Evolutionary conservation across 2,797 vertebrate species (phyloP).

Genomic region (Spheniscus humboldti): DNA sequence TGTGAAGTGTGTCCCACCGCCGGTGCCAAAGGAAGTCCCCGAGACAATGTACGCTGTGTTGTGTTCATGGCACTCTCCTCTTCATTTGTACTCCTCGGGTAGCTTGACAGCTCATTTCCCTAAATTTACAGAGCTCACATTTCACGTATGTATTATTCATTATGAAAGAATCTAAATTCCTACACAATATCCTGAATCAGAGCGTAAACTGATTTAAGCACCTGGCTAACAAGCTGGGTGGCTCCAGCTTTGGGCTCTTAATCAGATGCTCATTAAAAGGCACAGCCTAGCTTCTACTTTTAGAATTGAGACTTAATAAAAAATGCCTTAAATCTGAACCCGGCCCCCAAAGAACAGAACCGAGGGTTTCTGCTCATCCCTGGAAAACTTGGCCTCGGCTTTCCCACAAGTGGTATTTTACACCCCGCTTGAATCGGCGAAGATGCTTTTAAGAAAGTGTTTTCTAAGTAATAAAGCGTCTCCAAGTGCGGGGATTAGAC

Average conservation of each 20-base stretch:
- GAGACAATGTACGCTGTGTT: slow-evolving; percentile 22
- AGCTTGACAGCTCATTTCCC: slow-evolving; percentile 33
- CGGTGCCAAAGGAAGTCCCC: slow-evolving; percentile 51
- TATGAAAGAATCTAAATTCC: slow-evolving; percentile 18
- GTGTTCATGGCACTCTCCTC: background rate
- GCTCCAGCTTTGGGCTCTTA: background rate
- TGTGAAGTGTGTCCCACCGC: slow-evolving; percentile 3
- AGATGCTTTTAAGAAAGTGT: background rate
- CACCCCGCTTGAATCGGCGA: rapidly evolving
- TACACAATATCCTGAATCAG: background rate
- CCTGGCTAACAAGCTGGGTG: background rate
- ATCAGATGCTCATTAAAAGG: background rate
- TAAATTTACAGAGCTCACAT: slow-evolving; percentile 11
- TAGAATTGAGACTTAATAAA: background rate
- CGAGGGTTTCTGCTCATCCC: background rate
- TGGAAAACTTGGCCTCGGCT: background rate
- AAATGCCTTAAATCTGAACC: background rate
- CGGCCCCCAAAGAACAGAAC: background rate
- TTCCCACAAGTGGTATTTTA: background rate
- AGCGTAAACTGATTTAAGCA: background rate
- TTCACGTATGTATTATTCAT: slow-evolving; percentile 17
- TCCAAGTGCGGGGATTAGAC: slow-evolving; percentile 33
- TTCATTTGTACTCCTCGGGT: background rate
- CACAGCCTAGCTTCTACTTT: background rate
- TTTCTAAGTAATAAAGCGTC: slow-evolving; percentile 41